phyloP scores from a whole-genome alignment of 37 sponge, comb jelly and placozoan species.

The Theonella swinhoei region DNA sequence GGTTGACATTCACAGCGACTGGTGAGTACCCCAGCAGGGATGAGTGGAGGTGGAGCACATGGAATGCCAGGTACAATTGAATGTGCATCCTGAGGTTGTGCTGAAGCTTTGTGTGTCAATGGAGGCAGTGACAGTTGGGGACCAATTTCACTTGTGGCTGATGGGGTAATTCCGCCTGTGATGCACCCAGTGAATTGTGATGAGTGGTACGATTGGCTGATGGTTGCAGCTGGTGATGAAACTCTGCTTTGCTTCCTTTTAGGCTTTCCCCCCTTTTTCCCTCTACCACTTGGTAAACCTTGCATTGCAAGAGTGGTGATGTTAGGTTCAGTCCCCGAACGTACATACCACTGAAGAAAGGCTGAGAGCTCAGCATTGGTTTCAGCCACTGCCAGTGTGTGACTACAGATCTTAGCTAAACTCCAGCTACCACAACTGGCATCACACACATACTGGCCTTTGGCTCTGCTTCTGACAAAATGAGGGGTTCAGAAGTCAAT shows the following conservation, averaged over 20 bases:
- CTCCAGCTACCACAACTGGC: slow-evolving; percentile 18
- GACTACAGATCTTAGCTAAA: slow-evolving; percentile 23
- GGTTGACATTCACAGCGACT: slow-evolving; percentile 6
- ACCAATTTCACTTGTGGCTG: no score
- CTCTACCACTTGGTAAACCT: slow-evolving; percentile 26
- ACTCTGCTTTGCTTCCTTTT: slow-evolving; percentile 3
- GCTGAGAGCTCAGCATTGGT: slow-evolving; percentile 2
- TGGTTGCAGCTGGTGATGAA: background rate
- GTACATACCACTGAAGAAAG: slow-evolving; percentile 30
- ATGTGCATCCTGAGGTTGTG: no score
- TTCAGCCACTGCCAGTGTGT: slow-evolving; percentile 24
- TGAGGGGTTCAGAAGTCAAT: slow-evolving; percentile 5
- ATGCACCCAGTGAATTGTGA: no score
- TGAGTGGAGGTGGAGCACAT: background rate
- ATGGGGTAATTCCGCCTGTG: no score
- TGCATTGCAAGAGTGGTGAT: slow-evolving; percentile 8
- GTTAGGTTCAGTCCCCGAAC: slow-evolving; percentile 7
- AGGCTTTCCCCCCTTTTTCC: slow-evolving; percentile 30
- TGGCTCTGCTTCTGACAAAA: background rate
- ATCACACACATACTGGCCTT: slow-evolving; percentile 33
- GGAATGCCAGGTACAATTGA: background rate
- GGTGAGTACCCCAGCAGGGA: background rate
- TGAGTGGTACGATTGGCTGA: no score
- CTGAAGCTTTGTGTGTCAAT: no score
- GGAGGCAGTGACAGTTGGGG: no score